Conservation (phyloP, 2,888 invertebrate species). For the Loripinus fragilis region DNA sequence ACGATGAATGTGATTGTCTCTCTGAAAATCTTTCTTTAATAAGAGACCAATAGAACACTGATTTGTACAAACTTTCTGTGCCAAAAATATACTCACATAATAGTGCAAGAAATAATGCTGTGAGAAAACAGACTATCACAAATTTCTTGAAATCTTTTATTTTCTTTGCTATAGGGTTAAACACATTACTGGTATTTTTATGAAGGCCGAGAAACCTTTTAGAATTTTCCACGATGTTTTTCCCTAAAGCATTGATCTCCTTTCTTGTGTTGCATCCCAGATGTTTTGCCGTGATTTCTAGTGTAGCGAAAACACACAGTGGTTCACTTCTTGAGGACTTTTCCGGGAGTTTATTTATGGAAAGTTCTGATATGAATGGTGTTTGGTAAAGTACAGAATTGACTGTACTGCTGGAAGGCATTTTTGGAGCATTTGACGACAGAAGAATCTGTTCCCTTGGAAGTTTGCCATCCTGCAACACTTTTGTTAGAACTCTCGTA, state of each 20-base stretch:
- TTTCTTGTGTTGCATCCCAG: background rate
- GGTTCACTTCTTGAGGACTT: background rate
- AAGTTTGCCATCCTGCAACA: background rate
- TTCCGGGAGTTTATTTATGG: background rate
- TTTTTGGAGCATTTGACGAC: background rate
- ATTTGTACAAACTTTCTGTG: no score
- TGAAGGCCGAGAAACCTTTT: background rate
- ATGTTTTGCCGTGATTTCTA: background rate
- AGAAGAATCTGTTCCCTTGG: background rate
- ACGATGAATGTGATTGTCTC: no score
- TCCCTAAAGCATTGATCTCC: background rate
- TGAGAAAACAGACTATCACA: no score
- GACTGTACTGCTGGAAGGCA: background rate
- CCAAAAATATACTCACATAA: no score
- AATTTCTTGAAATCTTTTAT: no score
- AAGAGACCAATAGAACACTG: no score
- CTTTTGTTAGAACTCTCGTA: background rate
- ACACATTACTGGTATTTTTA: no score
- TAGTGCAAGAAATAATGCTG: no score
- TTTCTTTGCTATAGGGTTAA: no score
- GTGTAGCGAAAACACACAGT: background rate
- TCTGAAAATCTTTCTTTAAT: no score
- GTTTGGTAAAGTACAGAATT: background rate
- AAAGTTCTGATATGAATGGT: background rate
- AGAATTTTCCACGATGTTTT: background rate